Base-by-base conservation (phyloP, 2,797 vertebrate genomes). In the Darevskia mixta region DNA sequence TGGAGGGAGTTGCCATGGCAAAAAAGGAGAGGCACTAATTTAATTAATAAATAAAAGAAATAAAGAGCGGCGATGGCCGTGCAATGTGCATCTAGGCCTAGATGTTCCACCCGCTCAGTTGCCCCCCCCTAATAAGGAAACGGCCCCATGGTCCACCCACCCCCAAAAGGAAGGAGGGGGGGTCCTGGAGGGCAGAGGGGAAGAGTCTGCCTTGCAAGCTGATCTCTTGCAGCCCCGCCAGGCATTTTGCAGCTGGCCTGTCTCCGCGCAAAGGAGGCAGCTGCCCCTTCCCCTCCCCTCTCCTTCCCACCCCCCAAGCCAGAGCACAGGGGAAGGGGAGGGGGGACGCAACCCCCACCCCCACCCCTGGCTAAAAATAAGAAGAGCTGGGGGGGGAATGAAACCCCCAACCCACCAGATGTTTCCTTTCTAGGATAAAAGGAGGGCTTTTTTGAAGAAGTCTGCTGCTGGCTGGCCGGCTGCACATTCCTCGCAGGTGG, bases 351-450 rank as follows among this genome's bases (percentile, higher is more conserved):
- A n/a, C 73, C 38, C 2, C 38, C 61, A 61, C 25, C 18, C 75
- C 75, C 49, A 13, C 49, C 49, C 35, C 17, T 1, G 29, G 66
- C 66, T 71, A n/a, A 71, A 88, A 88, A 84, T 61, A 84, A 43
- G 45, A 55, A 43, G 45, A 55, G 49, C 49, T 55, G 49, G 49
- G 49, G 41, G 13, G 0, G 27, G 29, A 41, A 20, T 35, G 3
- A 7, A 76, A 25, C 38, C 25, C 23, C 27, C 45, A 9, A 8
- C 0, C 66, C 23, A 5, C 87, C 87, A 83, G 81, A 88, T 84
- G 82, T 72, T 73, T 73, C 58, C 82, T 79, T 88, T 49, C 76
- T 43, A 13, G 82, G 82, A 61, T 10, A 25, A 61, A 55, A 79
- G 45, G 17, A 49, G 80, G 23, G 17, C 6, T 25, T 49, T 49